Conservation (phyloP, 2,888 invertebrate genomes). For the Idaea biselata region DNA sequence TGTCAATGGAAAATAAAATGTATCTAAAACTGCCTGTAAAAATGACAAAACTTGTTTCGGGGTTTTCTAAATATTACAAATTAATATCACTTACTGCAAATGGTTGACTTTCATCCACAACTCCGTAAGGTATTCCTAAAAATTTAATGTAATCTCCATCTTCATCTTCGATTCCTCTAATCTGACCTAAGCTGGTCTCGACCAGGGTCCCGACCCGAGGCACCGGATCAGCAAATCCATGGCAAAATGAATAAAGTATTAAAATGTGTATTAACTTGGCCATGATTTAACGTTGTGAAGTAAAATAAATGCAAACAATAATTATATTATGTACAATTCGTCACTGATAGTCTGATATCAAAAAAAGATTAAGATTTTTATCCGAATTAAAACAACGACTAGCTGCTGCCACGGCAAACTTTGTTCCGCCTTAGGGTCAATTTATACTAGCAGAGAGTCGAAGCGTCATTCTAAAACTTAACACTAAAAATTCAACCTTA, state of each 20-base stretch:
- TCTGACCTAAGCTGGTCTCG: slow-evolving; percentile 27
- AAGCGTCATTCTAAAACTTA: no score
- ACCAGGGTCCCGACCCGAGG: slow-evolving; percentile 23
- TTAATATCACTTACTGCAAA: slow-evolving; percentile 33
- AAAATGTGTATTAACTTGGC: slow-evolving; percentile 6
- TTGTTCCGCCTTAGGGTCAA: no score
- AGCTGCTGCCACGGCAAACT: no score
- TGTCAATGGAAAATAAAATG: no score
- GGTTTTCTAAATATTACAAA: not conserved
- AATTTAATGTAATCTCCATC: slow-evolving; percentile 29
- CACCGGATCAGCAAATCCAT: slow-evolving; percentile 5
- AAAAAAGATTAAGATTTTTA: not conserved
- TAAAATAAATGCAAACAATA: no score
- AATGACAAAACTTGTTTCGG: no score
- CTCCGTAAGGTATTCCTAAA: slow-evolving; percentile 40
- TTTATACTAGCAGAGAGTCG: no score
- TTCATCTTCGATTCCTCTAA: slow-evolving; percentile 31
- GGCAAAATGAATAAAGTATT: not conserved
- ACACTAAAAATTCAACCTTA: no score
- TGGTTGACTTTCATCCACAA: slow-evolving; percentile 30
- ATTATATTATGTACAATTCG: not conserved
- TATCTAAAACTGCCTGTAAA: no score
- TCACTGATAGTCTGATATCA: not conserved
- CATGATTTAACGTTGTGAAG: not conserved
- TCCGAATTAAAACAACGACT: no score